phyloP scores from a whole-genome alignment of 2,888 invertebrate genomes.

The Cryptocephalus primarius region DNA sequence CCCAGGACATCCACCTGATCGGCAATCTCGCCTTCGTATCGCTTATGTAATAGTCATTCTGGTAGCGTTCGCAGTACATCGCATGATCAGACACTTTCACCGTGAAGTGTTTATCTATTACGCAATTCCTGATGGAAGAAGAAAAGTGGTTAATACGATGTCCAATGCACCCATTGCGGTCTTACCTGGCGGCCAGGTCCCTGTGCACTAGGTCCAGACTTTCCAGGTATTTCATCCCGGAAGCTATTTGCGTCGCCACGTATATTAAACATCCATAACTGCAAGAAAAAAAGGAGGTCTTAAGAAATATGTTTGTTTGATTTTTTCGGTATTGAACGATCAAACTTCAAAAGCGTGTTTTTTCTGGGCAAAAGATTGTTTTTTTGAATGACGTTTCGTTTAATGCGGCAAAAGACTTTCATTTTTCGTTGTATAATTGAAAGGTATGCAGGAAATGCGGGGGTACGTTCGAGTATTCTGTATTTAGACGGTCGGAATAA shows the following conservation, averaged over 20 bases:
- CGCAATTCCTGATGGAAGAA: constrained; percentile 62
- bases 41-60: constrained; percentile 74
- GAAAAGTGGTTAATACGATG: background rate
- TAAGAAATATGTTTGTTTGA: background rate
- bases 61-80: constrained; percentile 70
- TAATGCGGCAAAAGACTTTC: too few species aligned
- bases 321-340: too few species aligned
- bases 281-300: constrained; percentile 29
- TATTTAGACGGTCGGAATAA: too few species aligned
- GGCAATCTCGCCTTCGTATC: constrained; percentile 74
- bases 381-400: too few species aligned
- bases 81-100: constrained; percentile 80
- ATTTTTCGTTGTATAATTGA: too few species aligned
- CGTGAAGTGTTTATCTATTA: constrained; percentile 68
- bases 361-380: too few species aligned
- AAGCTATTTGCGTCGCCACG: constrained; percentile 80
- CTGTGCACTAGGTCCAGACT: constrained; percentile 81
- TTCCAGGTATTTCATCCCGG: constrained; percentile 90
- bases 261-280: constrained; percentile 77
- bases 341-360: too few species aligned
- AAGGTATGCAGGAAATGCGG: too few species aligned
- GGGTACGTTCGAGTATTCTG: too few species aligned
- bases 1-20: constrained; percentile 92
- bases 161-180: background rate
- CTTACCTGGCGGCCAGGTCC: constrained; percentile 74